Base-by-base conservation (phyloP, 2,888 invertebrate genomes). In the Didymodactylos carnosus region DNA sequence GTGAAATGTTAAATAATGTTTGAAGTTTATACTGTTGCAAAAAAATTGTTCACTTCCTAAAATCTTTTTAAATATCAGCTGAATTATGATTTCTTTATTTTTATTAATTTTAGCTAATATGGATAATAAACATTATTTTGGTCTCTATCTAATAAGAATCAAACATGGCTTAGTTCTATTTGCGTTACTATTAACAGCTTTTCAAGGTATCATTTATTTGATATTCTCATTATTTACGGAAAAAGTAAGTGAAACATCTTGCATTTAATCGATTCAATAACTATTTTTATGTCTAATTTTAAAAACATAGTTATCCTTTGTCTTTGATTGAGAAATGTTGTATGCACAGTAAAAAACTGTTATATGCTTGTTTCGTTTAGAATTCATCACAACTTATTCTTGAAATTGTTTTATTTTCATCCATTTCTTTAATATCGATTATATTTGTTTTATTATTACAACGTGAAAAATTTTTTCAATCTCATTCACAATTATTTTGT, bases 131-230 rank as follows among this genome's bases (percentile, higher is more conserved):
- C 62, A 62, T 62, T 62, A 62, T 62, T 62, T 62, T 62, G 62
- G 62, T 62, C 29, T 73, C 51, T 73, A 73, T 39, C 40, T 49
- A 49, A 73, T 70, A 40, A 46, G 73, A 19, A 46, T 73, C n/a
- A 73, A 73, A 51, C 73, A 73, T 70, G 51, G 73, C 70, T 39
- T 73, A 19, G 39, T 73, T 49, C 25, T 73, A n/a, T 73, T 70
- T 23, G 69, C 70, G 39, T 51, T 73, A 49, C 40, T 70, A n/a
- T 51, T 73, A 19, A 73, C 49, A 49, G 69, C 73, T 62, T n/a
- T 73, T 70, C 73, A 73, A 73, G 70, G 70, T 70, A n/a, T 73
- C 19, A 35, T 70, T 40, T 62, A 70, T 7, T 73, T 69, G 23
- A 29, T 73, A 39, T 39, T 73, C 7, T 27, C 69, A 14, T 29